These are phyloP conservation scores for Drosophila maculinotata DNA, from an alignment of 2,888 invertebrate species.

Conservation along the genomic window DNA sequence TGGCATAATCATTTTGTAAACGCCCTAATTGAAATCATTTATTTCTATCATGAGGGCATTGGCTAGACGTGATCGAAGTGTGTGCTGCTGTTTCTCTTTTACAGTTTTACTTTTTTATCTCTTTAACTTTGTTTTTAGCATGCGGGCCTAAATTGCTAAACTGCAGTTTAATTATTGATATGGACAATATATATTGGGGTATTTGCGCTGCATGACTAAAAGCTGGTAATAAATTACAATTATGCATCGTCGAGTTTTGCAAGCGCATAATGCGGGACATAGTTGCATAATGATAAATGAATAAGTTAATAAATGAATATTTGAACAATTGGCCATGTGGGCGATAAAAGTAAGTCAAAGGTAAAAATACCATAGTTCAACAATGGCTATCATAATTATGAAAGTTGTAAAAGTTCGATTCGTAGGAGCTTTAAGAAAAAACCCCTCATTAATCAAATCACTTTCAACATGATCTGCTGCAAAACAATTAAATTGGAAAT, in stretches of 20 bases:
- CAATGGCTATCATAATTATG: constrained; percentile 23
- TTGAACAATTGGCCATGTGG: constrained; percentile 37
- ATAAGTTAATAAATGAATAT: constrained; percentile 42
- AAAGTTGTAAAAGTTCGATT: constrained; percentile 26
- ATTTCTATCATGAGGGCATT: constrained; percentile 55
- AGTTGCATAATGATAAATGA: constrained; percentile 56
- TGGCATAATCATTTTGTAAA: constrained; percentile 78
- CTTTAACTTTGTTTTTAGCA: constrained; percentile 9
- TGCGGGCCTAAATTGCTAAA: constrained; percentile 64
- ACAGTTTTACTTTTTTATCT: neutral
- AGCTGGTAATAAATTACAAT: constrained; percentile 30
- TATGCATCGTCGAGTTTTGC: constrained; percentile 58
- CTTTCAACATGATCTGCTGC: constrained; percentile 32
- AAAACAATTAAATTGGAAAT: constrained; percentile 30
- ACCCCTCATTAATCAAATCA: constrained; percentile 59
- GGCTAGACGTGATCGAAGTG: constrained; percentile 30
- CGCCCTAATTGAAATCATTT: constrained; percentile 78
- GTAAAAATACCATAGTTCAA: constrained; percentile 28
- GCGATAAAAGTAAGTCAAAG: constrained; percentile 63
- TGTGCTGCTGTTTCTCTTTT: constrained; percentile 6
- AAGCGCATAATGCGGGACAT: constrained; percentile 60
- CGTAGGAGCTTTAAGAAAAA: neutral
- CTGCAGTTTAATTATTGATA: constrained; percentile 69
- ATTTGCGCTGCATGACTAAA: constrained; percentile 17
- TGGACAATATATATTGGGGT: constrained; percentile 15